These are phyloP conservation scores for Tachyglossus aculeatus DNA, from an alignment of 2,797 vertebrate genomes.

Conservation along the genomic window DNA sequence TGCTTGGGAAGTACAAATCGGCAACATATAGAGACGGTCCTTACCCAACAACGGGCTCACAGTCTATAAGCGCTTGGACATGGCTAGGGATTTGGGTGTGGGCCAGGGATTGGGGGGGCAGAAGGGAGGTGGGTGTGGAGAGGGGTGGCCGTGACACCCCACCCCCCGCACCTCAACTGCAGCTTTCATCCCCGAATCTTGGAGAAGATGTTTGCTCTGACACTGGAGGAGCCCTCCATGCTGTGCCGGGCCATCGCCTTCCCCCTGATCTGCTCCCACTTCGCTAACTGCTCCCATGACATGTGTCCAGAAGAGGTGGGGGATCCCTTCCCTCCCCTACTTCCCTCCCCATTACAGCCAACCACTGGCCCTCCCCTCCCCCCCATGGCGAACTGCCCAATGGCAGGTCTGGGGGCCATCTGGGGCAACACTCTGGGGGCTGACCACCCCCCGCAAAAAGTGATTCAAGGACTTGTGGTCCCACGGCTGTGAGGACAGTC, in stretches of 20 bases:
- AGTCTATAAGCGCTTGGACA: too few relatives aligned
- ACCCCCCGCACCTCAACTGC: neutral
- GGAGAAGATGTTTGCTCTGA: conserved; percentile 86
- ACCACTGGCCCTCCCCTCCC: too few relatives aligned
- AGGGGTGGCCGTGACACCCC: neutral
- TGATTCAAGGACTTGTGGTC: too few relatives aligned
- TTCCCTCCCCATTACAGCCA: too few relatives aligned
- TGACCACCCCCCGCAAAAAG: neutral
- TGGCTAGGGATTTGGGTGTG: neutral
- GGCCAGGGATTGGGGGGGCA: neutral
- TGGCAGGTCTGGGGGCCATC: neutral
- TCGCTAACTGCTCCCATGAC: conserved; percentile 78
- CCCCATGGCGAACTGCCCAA: too few relatives aligned
- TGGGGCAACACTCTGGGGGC: neutral
- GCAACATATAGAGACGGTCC: neutral
- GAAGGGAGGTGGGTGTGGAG: neutral
- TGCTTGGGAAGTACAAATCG: neutral
- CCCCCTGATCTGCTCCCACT: conserved; percentile 83
- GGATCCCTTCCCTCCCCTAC: neutral
- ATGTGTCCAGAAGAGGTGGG: conserved; percentile 94
- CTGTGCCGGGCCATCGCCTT: conserved; percentile 84
- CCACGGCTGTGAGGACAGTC: too few relatives aligned
- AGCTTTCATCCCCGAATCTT: conserved; percentile 85
- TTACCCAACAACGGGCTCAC: neutral
- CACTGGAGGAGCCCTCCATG: conserved; percentile 81